These are phyloP conservation scores for Probaryconus sp. DNA, from an alignment of 1,140 invertebrate species.

Conservation along the genomic window DNA sequence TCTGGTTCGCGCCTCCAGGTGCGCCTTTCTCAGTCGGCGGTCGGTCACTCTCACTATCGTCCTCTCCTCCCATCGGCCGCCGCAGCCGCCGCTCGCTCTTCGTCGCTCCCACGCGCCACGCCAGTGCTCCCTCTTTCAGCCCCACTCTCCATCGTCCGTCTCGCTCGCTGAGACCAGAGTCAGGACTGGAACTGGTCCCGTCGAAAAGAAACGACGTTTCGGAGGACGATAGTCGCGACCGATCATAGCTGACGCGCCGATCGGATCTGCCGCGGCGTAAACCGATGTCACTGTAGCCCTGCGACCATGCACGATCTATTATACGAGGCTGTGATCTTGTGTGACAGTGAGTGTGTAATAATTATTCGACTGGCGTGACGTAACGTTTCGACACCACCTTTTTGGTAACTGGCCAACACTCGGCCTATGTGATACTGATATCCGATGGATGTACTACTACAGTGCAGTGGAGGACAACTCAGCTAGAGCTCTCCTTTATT, in stretches of 20 bases:
- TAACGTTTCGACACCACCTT: constrained; percentile 21
- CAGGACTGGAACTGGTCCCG: constrained; percentile 69
- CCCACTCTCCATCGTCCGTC: constrained; percentile 28
- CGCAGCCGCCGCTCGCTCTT: constrained; percentile 37
- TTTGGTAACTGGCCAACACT: constrained; percentile 13
- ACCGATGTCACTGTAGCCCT: neutral
- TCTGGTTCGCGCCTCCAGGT: constrained; percentile 44
- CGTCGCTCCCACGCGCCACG: constrained; percentile 41
- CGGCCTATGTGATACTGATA: neutral
- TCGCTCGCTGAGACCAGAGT: constrained; percentile 36
- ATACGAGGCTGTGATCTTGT: constrained; percentile 36
- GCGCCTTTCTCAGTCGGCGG: constrained; percentile 59
- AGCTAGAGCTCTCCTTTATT: constrained; percentile 1
- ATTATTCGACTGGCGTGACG: constrained; percentile 6
- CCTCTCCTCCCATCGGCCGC: constrained; percentile 28
- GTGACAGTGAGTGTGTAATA: constrained; percentile 68
- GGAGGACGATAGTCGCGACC: constrained; percentile 78
- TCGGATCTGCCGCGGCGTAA: constrained; percentile 67
- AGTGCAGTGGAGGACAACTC: constrained; percentile 35
- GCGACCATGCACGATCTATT: too few relatives aligned
- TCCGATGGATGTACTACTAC: constrained; percentile 54
- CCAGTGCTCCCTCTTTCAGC: constrained; percentile 35
- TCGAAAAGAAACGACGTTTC: constrained; percentile 79
- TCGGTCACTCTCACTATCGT: constrained; percentile 57
- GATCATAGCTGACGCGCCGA: constrained; percentile 78